Conservation (phyloP, 2,797 vertebrate species). For the Vultur gryphus region DNA sequence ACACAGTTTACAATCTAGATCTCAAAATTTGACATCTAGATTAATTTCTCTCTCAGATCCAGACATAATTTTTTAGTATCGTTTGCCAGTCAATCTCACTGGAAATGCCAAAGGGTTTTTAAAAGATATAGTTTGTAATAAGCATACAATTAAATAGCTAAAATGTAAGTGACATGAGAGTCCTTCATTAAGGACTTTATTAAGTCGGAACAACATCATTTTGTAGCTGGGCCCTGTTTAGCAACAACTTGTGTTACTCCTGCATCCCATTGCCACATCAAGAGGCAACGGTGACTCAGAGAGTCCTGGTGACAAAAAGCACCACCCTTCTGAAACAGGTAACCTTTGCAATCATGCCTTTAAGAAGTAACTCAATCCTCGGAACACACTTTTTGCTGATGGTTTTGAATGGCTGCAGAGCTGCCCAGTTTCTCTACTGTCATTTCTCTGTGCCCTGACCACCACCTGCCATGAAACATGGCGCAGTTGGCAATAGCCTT, state of each 20-base stretch:
- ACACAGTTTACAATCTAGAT: background rate
- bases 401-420: background rate
- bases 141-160: background rate
- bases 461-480: background rate
- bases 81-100: background rate
- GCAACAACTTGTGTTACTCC: background rate
- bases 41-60: background rate
- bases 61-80: background rate
- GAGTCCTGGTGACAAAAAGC: background rate
- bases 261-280: background rate
- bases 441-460: background rate
- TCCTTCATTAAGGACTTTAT: background rate
- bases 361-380: background rate
- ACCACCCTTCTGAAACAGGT: background rate
- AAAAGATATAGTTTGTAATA: background rate
- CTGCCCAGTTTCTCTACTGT: background rate
- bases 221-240: background rate
- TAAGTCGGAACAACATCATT: background rate
- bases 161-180: background rate
- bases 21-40: background rate
- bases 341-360: background rate
- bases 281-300: background rate
- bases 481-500: fast-evolving
- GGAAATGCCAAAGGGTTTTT: background rate
- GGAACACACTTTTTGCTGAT: background rate